phyloP scores from a whole-genome alignment of 2,888 invertebrate species.

The Lasioglossum figueresi region DNA sequence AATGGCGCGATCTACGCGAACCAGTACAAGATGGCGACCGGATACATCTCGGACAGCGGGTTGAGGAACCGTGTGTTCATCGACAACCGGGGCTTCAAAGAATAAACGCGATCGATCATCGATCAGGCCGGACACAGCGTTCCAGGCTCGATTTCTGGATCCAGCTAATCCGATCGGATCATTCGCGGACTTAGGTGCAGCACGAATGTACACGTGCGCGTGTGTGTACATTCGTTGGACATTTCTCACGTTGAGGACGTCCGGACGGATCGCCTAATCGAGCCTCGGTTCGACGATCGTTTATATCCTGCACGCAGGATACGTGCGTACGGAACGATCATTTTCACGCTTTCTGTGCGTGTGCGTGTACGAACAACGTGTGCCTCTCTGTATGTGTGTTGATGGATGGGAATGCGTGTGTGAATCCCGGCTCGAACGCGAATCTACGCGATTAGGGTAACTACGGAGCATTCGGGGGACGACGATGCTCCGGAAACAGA shows the following conservation, averaged over 20 bases:
- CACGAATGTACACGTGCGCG: neutral
- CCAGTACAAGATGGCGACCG: slow-evolving; percentile 84
- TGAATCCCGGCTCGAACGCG: neutral
- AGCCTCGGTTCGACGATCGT: neutral
- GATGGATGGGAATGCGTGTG: neutral
- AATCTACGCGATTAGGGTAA: neutral
- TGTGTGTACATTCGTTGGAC: neutral
- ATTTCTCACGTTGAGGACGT: neutral
- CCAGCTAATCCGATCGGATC: neutral
- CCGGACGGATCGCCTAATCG: neutral
- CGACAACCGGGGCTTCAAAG: slow-evolving; percentile 76
- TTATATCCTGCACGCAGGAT: slow-evolving; percentile 17
- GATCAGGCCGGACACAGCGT: neutral
- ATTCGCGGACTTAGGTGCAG: neutral
- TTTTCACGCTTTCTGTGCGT: slow-evolving; percentile 36
- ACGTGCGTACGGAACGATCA: slow-evolving; percentile 7
- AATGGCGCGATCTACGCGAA: slow-evolving; percentile 82
- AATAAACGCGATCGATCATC: slow-evolving; percentile 24
- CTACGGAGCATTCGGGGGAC: neutral
- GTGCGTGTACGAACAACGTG: slow-evolving; percentile 25
- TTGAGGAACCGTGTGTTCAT: slow-evolving; percentile 85
- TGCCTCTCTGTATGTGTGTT: neutral
- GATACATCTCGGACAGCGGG: slow-evolving; percentile 84
- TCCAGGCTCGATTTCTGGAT: neutral
- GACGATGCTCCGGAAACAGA: neutral